Base-by-base conservation (phyloP, 2,113 vertebrate species). In the Podarcis cretensis region DNA sequence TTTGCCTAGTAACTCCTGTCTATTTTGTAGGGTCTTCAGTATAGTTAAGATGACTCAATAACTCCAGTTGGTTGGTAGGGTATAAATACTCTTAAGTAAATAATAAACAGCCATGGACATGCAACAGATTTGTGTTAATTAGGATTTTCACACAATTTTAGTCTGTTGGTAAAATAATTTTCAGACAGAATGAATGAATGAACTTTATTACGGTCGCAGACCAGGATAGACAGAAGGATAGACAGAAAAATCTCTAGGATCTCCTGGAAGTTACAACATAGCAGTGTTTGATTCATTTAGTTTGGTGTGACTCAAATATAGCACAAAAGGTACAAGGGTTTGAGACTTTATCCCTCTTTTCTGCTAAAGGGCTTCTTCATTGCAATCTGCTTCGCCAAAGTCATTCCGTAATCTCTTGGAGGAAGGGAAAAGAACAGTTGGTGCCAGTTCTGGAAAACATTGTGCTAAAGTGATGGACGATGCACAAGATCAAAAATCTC, bases 341-440 rank as follows among this genome's bases (percentile, higher is more conserved):
- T 81, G 77, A 87, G 27, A 30, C 81, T 16, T n/a, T 43, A 27
- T 76, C 12, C 1, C 73, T 92, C 2, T 78, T 92, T 63, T 92
- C 76, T 92, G 74, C 91, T 14, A 6, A 92, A 99, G 98, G 98
- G 96, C 97, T 14, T 96, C 97, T 92, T 95, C 98, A 23, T 95
- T 97, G 20, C 96, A 97, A 94, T 97, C 97, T 73, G 76, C 96
- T 75, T 97, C 97, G 83, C 98, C 97, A 5, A 98, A 96, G 76
- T 98, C 98, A 87, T 99, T 99, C 93, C 96, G 97, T 89, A 97
- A 98, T 86, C 97, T 99, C 71, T 93, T 98, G 90, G 93, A 95
- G 76, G 98, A 99, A 95, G 98, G 98, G 94, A 97, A 98, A 95
- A 98, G 96, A 87, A 87, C 85, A 85, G 32, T 97, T 87, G 94